Percentiles rank a stretch among this genome's conserved stretches.
Evolutionary conservation across 2,888 invertebrate genomes (phyloP).

Genomic region (Odiellus spinosus): DNA sequence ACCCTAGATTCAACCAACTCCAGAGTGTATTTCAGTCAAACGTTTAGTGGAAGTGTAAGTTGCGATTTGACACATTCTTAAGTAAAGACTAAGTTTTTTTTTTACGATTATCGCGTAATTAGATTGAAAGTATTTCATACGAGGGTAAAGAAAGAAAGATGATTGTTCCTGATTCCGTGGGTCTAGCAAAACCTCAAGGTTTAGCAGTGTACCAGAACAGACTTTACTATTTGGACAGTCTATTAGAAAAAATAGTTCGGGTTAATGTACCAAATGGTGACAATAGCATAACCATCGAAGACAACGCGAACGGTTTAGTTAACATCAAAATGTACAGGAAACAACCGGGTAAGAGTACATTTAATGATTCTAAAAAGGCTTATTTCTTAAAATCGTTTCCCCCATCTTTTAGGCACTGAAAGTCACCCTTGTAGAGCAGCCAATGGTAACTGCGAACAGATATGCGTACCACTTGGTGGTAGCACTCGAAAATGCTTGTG

Average conservation of each 20-base stretch:
- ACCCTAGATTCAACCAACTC: constrained; percentile 60
- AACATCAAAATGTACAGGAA: constrained; percentile 77
- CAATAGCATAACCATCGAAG: constrained; percentile 69
- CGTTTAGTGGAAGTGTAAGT: constrained; percentile 31
- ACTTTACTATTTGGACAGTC: constrained; percentile 72
- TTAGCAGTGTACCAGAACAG: constrained; percentile 64
- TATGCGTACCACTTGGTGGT: constrained; percentile 73
- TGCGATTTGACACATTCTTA: neutral
- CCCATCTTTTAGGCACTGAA: constrained; percentile 35
- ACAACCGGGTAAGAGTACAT: constrained; percentile 38
- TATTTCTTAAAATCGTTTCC: too few species aligned
- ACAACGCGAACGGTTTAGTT: constrained; percentile 48
- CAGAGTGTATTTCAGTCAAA: constrained; percentile 65
- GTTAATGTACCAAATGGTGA: constrained; percentile 65
- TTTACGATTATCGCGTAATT: constrained; percentile 21
- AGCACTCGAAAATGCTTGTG: constrained; percentile 69
- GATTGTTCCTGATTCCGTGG: constrained; percentile 46
- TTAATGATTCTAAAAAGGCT: neutral
- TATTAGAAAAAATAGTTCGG: constrained; percentile 72
- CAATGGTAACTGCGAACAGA: constrained; percentile 86
- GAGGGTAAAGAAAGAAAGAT: constrained; percentile 50
- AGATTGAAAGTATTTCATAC: constrained; percentile 27
- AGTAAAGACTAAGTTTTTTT: constrained; percentile 5
- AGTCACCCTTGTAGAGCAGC: constrained; percentile 68
- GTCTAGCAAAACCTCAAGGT: constrained; percentile 60